Base-by-base conservation (phyloP, 2,888 invertebrate genomes). In the Mesorhabditis sp. region DNA sequence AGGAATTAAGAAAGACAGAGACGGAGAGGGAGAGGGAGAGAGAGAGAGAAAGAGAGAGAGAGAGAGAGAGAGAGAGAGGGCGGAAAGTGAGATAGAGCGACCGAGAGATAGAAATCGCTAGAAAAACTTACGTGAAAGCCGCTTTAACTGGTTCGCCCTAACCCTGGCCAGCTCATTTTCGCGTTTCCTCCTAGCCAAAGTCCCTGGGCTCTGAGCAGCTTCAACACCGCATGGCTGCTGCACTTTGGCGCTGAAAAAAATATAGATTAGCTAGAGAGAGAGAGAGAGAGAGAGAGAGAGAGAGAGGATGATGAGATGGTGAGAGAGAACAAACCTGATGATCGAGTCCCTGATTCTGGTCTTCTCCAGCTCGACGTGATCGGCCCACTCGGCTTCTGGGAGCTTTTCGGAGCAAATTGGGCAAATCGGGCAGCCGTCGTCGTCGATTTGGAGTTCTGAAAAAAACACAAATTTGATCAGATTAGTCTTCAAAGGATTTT, bases 401-500 rank as follows among this genome's bases (percentile, higher is more conserved):
- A 82, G 64, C 66, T 76, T 78, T 42, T 75, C 79, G 43, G 74
- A 72, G 70, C 82, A 82, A 45, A 76, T 72, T 41, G 82, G 80
- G 65, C 82, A 82, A 4, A 77, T 75, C 13, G 76, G 73, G 66
- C 79, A 79, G 43, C 82, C 82, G 65, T 81, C 76, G 61, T 78
- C 77, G 66, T 81, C 82, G 65, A 77, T 69, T 65, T 74, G 72
- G 15, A 82, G 67, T 66, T 78, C 81, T 81, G 75, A 65, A 80
- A 77, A 43, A 45, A 15, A 45, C n/a, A n/a, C n/a, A n/a, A n/a
- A n/a, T n/a, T n/a, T n/a, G n/a, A n/a, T 45, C n/a, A n/a, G n/a
- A n/a, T n/a, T n/a, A n/a, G n/a, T n/a, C n/a, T n/a, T n/a, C n/a
- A n/a, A n/a, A n/a, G 28, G 28, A 2, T 28, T 28, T 28, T 28